These are phyloP conservation scores for Biston betularia DNA, from an alignment of 2,888 invertebrate species.

Conservation along the genomic window DNA sequence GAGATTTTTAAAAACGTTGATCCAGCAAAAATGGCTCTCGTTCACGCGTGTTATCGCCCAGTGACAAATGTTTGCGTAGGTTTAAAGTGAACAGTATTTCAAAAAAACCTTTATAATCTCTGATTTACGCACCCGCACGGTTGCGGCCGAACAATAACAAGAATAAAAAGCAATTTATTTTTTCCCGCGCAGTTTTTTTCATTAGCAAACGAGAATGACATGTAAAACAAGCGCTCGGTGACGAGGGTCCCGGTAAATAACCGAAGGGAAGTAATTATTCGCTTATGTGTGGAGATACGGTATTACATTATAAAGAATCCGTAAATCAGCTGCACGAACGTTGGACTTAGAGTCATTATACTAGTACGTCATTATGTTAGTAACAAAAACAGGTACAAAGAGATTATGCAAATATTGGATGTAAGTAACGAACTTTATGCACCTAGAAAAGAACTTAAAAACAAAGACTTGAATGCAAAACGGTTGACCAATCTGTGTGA, in stretches of 20 bases:
- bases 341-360: background rate
- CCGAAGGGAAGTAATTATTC: constrained; percentile 77
- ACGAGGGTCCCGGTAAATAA: constrained; percentile 80
- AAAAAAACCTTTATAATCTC: constrained; percentile 75
- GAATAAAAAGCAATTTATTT: constrained; percentile 83
- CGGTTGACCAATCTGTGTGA: too few species aligned
- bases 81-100: constrained; percentile 69
- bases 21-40: constrained; percentile 33
- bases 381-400: background rate
- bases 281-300: constrained; percentile 58
- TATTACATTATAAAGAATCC: constrained; percentile 48
- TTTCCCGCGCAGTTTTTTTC: constrained; percentile 77
- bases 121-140: constrained; percentile 73
- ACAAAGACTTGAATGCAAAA: too few species aligned
- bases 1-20: constrained; percentile 33
- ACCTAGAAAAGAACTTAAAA: too few species aligned
- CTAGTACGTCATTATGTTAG: background rate
- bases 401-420: too few species aligned
- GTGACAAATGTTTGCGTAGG: constrained; percentile 67
- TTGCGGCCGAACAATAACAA: constrained; percentile 77
- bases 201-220: constrained; percentile 83
- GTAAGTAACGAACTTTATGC: too few species aligned
- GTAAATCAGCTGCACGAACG: background rate
- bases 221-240: constrained; percentile 80
- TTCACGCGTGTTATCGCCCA: constrained; percentile 57